Evolutionary conservation across 2,888 invertebrate species (phyloP).

Genomic region (Heteromyza rotundicornis): DNA sequence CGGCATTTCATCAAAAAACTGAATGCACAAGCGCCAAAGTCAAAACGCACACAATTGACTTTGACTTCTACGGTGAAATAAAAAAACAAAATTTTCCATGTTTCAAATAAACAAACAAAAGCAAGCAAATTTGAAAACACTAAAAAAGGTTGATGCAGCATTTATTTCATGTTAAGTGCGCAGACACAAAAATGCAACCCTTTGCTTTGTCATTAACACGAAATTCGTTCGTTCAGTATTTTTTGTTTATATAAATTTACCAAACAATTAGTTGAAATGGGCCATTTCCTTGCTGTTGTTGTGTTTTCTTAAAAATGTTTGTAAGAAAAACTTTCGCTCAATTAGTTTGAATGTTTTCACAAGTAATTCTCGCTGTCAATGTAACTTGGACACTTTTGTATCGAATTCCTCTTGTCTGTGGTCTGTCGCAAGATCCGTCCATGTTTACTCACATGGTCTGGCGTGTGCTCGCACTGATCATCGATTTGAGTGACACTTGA

Average conservation of each 20-base stretch:
- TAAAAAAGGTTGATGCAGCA: no score
- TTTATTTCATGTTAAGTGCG: no score
- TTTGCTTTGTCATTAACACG: no score
- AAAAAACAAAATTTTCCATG: no score
- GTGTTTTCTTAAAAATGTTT: background rate
- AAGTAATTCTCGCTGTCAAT: conserved; percentile 51
- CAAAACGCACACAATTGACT: background rate
- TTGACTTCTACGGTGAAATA: background rate
- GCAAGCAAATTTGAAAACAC: no score
- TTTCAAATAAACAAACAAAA: no score
- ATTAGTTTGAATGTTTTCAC: conserved; percentile 31
- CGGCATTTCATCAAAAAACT: no score
- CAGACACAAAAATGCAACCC: background rate
- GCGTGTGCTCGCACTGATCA: background rate
- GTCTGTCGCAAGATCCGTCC: background rate
- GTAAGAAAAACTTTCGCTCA: no score
- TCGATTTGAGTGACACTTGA: conserved; percentile 27
- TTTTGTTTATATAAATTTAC: background rate
- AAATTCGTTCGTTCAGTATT: no score
- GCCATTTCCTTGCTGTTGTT: background rate
- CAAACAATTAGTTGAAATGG: background rate
- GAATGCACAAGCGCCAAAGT: background rate
- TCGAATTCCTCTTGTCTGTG: background rate
- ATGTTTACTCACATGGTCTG: conserved; percentile 2
- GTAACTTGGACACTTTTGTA: background rate